Evolutionary conservation across 2,888 invertebrate species (phyloP).

Genomic region (Byasa hedistus): DNA sequence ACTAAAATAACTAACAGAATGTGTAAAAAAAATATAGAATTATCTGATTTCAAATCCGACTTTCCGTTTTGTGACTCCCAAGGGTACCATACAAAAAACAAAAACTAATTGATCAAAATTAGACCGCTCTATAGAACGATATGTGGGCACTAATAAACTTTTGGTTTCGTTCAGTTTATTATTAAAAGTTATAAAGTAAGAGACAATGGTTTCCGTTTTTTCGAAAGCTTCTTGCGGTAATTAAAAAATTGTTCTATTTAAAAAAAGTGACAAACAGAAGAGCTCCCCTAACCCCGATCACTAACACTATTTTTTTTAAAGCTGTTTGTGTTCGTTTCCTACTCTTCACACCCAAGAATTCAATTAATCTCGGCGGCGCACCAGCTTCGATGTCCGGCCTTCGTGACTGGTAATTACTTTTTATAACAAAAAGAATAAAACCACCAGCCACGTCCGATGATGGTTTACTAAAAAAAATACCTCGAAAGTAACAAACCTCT

Average conservation of each 20-base stretch:
- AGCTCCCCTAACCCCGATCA: conserved; percentile 18
- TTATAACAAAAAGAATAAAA: conserved; percentile 55
- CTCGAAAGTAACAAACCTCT: conserved; percentile 52
- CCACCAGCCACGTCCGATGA: conserved; percentile 33
- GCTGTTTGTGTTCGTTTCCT: conserved; percentile 32
- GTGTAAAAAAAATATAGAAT: too few species aligned
- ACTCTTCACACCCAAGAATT: conserved; percentile 76
- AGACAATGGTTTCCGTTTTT: too few species aligned
- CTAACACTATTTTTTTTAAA: conserved; percentile 19
- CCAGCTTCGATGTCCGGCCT: conserved; percentile 58
- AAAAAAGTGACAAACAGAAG: background rate
- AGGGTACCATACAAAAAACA: too few species aligned
- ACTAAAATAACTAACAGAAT: too few species aligned
- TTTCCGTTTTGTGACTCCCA: too few species aligned
- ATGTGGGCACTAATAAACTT: too few species aligned
- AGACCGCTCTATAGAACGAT: too few species aligned
- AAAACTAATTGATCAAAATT: too few species aligned
- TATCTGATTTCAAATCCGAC: too few species aligned
- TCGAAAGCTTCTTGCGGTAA: background rate
- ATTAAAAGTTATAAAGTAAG: too few species aligned
- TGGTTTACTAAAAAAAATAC: conserved; percentile 44
- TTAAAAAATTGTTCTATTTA: background rate
- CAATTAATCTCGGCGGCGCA: conserved; percentile 68
- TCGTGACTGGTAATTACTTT: conserved; percentile 76
- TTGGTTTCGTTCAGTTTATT: too few species aligned